A percentile compares a stretch with the other conserved stretches of the same genome.
Evolutionary conservation across 2,888 invertebrate species (phyloP).

Genomic region (Horisme vitalbata): DNA sequence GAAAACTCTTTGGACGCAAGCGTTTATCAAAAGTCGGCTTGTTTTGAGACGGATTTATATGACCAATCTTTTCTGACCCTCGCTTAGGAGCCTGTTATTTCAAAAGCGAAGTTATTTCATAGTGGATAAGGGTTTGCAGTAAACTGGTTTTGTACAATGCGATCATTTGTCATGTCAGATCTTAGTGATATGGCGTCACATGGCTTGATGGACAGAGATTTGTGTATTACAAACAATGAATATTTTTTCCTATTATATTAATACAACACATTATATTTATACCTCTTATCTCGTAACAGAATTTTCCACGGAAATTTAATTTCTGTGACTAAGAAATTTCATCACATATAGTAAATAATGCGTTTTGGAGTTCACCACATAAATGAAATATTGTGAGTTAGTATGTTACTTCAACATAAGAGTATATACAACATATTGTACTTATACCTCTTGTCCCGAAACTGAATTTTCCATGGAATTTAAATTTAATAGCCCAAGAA

Average conservation of each 20-base stretch:
- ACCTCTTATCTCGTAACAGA: too few relatives aligned
- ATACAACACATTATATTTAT: too few relatives aligned
- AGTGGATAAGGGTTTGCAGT: conserved; percentile 36
- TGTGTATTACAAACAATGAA: conserved; percentile 69
- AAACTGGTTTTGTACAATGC: conserved; percentile 46
- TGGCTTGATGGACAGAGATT: conserved; percentile 71
- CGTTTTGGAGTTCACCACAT: too few relatives aligned
- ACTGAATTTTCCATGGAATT: too few relatives aligned
- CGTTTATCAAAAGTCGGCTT: conserved; percentile 60
- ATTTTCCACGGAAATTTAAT: too few relatives aligned
- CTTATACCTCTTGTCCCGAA: too few relatives aligned
- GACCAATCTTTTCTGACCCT: conserved; percentile 44
- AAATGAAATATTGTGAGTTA: too few relatives aligned
- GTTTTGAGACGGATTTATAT: conserved; percentile 56
- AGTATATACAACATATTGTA: too few relatives aligned
- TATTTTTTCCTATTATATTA: conserved; percentile 47
- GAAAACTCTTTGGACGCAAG: conserved; percentile 30
- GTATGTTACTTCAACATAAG: too few relatives aligned
- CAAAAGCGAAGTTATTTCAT: conserved; percentile 7
- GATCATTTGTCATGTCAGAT: conserved; percentile 79
- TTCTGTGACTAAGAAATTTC: too few relatives aligned
- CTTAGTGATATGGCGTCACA: conserved; percentile 63
- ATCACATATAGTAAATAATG: too few relatives aligned
- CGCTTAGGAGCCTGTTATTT: conserved; percentile 7
- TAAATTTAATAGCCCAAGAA: too few relatives aligned